phyloP scores from a whole-genome alignment of 2,888 invertebrate species.

The Himalopsyche japonica region DNA sequence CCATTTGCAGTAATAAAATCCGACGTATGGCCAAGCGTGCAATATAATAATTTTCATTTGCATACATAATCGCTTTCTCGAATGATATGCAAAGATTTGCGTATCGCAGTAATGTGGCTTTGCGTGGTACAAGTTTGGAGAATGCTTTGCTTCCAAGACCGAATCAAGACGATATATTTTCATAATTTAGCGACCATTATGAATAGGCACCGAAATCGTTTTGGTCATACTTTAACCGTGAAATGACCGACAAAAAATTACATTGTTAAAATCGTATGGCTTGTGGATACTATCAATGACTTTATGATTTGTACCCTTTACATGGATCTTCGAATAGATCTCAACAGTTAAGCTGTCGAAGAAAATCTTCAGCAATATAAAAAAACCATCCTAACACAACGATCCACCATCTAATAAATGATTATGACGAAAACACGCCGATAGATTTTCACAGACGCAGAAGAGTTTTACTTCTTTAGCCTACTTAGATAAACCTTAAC shows the following conservation, averaged over 20 bases:
- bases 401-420: too few species aligned
- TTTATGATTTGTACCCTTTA: too few species aligned
- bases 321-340: too few species aligned
- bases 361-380: too few species aligned
- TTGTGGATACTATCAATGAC: too few species aligned
- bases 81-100: background rate
- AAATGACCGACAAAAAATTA: background rate
- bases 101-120: background rate
- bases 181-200: conserved; percentile 29
- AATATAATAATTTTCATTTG: background rate
- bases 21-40: background rate
- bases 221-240: background rate
- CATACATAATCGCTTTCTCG: background rate
- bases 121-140: background rate
- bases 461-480: too few species aligned
- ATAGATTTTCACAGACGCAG: too few species aligned
- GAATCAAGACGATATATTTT: conserved; percentile 1
- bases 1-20: background rate
- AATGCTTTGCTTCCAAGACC: background rate
- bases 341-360: too few species aligned
- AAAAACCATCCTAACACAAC: too few species aligned
- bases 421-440: too few species aligned
- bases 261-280: too few species aligned
- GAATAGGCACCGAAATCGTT: conserved; percentile 10
- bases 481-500: too few species aligned